Conservation (phyloP, 2,113 vertebrate species). For the Centropus unirufus region DNA sequence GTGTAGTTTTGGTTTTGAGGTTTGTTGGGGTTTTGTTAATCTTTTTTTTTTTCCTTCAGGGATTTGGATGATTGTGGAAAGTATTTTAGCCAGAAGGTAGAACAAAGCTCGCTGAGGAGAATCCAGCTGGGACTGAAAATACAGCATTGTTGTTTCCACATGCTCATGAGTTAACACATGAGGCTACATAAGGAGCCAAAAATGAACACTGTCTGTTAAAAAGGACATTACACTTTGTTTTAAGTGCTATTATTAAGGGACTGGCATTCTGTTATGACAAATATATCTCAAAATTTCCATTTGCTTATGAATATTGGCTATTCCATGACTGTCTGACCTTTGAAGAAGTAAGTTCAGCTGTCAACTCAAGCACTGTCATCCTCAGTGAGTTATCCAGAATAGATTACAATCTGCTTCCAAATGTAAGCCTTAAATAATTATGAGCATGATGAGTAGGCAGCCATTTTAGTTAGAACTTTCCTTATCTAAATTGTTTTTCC, state of each 20-base stretch:
- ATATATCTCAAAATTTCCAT: background rate
- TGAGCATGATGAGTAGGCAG: conserved; percentile 48
- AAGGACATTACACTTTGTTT: background rate
- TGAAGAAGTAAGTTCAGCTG: background rate
- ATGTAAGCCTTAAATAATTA: conserved; percentile 58
- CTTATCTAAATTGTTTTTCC: conserved; percentile 64
- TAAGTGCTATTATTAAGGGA: background rate
- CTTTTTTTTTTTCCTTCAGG: conserved; percentile 6
- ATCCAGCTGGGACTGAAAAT: conserved; percentile 49
- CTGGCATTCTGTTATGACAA: background rate
- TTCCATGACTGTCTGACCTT: conserved; percentile 21
- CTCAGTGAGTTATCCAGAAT: conserved; percentile 4
- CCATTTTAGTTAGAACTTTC: conserved; percentile 41
- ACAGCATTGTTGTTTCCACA: background rate
- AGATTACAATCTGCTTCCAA: conserved; percentile 44
- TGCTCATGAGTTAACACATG: background rate
- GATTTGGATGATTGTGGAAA: conserved; percentile 22
- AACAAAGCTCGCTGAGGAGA: conserved; percentile 12
- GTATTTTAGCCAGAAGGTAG: conserved; percentile 43
- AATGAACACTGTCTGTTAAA: background rate
- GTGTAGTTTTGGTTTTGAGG: background rate
- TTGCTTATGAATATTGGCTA: background rate
- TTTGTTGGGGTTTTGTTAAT: background rate
- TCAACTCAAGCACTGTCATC: background rate
- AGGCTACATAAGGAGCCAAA: background rate